These are phyloP conservation scores for Agrotis exclamationis DNA, from an alignment of 2,888 invertebrate genomes.

Conservation along the genomic window DNA sequence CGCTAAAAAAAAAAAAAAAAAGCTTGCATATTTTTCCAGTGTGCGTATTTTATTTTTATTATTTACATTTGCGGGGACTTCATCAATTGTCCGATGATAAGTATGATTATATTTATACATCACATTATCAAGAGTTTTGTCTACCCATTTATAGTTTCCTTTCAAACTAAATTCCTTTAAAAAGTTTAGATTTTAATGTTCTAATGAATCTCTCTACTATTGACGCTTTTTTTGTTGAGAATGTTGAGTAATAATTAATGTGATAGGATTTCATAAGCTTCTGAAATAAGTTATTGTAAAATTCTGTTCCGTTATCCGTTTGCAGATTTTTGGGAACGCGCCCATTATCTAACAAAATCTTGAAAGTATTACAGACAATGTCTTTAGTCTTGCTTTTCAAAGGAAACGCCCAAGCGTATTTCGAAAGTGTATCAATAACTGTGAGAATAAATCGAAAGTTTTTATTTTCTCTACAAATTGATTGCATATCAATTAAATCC, in stretches of 20 bases:
- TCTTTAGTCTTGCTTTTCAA: neutral
- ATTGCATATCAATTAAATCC: neutral
- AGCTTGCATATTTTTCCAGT: neutral
- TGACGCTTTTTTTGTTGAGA: constrained; percentile 6
- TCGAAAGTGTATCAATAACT: neutral
- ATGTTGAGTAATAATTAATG: constrained; percentile 4
- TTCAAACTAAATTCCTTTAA: neutral
- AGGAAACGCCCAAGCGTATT: neutral
- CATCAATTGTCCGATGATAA: too few relatives aligned
- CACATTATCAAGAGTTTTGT: too few relatives aligned
- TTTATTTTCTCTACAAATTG: neutral
- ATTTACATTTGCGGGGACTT: neutral
- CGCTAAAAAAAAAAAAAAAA: too few relatives aligned
- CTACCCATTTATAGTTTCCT: too few relatives aligned
- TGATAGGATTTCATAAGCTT: too few relatives aligned
- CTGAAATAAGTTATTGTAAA: neutral
- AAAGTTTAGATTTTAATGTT: neutral
- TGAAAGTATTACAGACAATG: neutral
- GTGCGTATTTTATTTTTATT: neutral
- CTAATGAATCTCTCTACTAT: constrained; percentile 4
- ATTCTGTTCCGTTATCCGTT: constrained; percentile 1
- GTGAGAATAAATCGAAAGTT: neutral
- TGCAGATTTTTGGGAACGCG: constrained; percentile 6
- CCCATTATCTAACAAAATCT: neutral
- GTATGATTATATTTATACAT: too few relatives aligned